A percentile compares a stretch with the other conserved stretches of the same genome.
Evolutionary conservation across 2,888 invertebrate species (phyloP).

Genomic region (Pycnomerus fuliginosus): DNA sequence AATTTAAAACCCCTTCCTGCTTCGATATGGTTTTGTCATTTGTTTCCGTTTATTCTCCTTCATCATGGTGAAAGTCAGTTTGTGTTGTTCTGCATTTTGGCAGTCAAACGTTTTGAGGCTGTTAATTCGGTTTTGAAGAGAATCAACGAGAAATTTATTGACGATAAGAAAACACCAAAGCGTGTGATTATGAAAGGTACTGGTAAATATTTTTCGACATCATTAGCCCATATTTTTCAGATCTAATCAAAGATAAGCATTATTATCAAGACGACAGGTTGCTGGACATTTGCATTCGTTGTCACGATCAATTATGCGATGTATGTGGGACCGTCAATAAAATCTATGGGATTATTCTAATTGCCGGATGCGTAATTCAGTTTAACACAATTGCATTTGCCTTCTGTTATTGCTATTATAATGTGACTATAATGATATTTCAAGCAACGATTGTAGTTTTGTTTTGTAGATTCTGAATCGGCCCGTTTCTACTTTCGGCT

Average conservation of each 20-base stretch:
- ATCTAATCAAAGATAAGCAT: neutral
- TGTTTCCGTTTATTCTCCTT: conserved; percentile 9
- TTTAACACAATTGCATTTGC: neutral
- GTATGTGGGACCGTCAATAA: neutral
- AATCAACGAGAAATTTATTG: neutral
- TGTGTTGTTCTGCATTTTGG: conserved; percentile 1
- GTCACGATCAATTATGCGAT: neutral
- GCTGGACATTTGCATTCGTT: neutral
- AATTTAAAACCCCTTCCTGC: conserved; percentile 5
- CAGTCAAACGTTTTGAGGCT: conserved; percentile 2
- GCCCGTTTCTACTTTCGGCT: conserved; percentile 18
- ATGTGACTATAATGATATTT: conserved; percentile 1
- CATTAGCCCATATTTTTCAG: no score
- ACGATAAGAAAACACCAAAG: no score
- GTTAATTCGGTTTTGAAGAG: conserved; percentile 1
- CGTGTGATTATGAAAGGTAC: no score
- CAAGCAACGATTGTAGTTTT: neutral
- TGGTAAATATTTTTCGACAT: no score
- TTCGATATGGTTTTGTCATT: conserved; percentile 1
- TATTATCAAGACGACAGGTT: neutral
- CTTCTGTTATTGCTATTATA: conserved; percentile 2
- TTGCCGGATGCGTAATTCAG: neutral
- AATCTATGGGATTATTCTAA: conserved; percentile 1
- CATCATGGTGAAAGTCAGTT: conserved; percentile 17
- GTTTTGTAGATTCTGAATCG: conserved; percentile 10